These are phyloP conservation scores for Sorex fumeus DNA, from an alignment of 2,113 vertebrate species.

Conservation along the genomic window DNA sequence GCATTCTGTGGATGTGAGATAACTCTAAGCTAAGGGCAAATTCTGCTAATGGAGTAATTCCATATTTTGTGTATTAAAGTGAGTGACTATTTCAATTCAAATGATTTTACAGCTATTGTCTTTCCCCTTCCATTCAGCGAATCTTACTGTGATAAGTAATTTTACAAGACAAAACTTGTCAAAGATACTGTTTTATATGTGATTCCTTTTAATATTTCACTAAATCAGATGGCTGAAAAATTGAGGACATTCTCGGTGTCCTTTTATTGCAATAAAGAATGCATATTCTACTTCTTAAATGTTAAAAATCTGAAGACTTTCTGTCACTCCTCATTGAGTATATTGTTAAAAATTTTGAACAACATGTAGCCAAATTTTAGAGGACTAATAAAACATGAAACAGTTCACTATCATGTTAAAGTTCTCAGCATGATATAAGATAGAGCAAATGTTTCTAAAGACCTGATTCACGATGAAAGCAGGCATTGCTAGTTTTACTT, in stretches of 20 bases:
- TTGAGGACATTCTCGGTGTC: neutral
- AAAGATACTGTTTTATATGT: neutral
- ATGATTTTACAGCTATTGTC: neutral
- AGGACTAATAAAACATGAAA: neutral
- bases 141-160: neutral
- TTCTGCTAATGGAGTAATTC: neutral
- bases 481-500: neutral
- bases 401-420: slow-evolving; percentile 27
- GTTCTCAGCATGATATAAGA: neutral
- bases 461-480: slow-evolving; percentile 13
- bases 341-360: slow-evolving; percentile 32
- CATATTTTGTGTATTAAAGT: neutral
- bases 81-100: neutral
- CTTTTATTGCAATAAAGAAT: neutral
- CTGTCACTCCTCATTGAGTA: neutral
- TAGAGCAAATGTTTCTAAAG: slow-evolving; percentile 43
- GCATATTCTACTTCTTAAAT: neutral
- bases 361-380: slow-evolving; percentile 20
- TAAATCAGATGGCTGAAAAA: neutral
- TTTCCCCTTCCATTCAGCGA: neutral
- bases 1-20: neutral
- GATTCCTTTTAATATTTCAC: neutral
- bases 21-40: neutral
- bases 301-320: neutral
- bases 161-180: slow-evolving; percentile 2